Evolutionary conservation across 1,140 invertebrate species (phyloP), one percentile per base, ranked within the genome.

Genomic region (Drosophila tristis): DNA sequence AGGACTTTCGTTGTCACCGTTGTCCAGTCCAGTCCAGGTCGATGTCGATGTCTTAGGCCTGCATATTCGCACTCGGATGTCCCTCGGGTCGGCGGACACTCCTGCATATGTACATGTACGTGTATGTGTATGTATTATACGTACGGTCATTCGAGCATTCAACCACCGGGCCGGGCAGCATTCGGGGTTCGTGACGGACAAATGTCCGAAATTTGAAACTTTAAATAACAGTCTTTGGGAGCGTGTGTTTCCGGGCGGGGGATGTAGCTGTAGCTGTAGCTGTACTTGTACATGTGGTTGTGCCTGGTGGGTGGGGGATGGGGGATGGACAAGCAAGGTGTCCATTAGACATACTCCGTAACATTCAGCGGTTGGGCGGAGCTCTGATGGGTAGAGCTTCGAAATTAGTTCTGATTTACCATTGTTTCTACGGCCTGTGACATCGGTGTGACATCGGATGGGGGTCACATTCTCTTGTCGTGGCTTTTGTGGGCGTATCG

Each of bases 181-280:
- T 42, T 57, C 39, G 26, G 60, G 23, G 23, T 59, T 39, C 79
- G 67, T 87, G 84, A 89, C 79, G 64, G 54, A 89, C 84, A 87
- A 87, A 87, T 84, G 84, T 89, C 84, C 75, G 76, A 87, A 87
- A 87, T 84, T 87, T 87, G 77, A 87, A 89, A 87, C 84, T 87
- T 82, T 84, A 77, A 81, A 84, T 76, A 65, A 56, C 64, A 65
- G 78, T 47, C 65, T 55, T 80, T 43, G 25, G 11, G 25, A 68
- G 74, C 54, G 13, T 74, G 60, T 63, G 44, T 49, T 20, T 6
- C 35, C 49, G 42, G 31, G 39, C 45, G 43, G 29, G 26, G 5
- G 39, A 49, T 16, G 25, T 39, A 7, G 5, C 5, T 6, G 26
- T 29, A 7, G 23, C 2, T 29, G 26, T n/a, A n/a, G n/a, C n/a